Conservation (phyloP, 2,113 vertebrate genomes). For the Macquaria australasica region DNA sequence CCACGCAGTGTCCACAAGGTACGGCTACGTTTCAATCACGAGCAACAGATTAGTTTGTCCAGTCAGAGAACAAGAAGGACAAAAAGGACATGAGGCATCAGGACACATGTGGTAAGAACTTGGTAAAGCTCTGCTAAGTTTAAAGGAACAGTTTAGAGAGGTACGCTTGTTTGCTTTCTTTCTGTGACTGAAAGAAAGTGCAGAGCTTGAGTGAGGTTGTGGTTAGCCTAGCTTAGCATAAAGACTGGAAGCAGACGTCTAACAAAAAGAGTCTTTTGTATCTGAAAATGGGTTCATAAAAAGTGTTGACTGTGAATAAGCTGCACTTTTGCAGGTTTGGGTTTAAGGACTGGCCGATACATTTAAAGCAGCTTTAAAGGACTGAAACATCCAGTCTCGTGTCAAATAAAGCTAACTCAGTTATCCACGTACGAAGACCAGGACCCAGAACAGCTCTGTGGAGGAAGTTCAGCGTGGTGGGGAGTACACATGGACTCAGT, state of each 20-base stretch:
- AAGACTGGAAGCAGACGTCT: no score
- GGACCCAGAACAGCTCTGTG: background rate
- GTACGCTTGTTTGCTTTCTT: no score
- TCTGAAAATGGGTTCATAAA: no score
- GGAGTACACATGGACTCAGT: background rate
- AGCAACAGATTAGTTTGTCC: background rate
- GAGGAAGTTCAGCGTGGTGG: conserved; percentile 9
- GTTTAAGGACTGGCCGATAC: no score
- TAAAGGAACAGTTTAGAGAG: background rate
- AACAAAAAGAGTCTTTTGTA: no score
- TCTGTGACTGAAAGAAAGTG: no score
- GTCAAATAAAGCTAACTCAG: background rate
- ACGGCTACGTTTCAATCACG: background rate
- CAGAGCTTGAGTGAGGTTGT: no score
- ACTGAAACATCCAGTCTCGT: background rate
- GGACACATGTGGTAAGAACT: background rate
- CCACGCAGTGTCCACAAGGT: conserved; percentile 60
- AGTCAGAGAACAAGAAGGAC: background rate
- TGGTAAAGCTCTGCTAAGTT: background rate
- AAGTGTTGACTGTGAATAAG: no score
- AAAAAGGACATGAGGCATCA: background rate
- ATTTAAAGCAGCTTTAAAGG: background rate
- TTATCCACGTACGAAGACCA: background rate
- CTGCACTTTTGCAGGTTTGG: no score
- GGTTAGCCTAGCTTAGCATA: no score